phyloP scores from a whole-genome alignment of 1,140 invertebrate genomes.

The Rhopalosiphum padi region DNA sequence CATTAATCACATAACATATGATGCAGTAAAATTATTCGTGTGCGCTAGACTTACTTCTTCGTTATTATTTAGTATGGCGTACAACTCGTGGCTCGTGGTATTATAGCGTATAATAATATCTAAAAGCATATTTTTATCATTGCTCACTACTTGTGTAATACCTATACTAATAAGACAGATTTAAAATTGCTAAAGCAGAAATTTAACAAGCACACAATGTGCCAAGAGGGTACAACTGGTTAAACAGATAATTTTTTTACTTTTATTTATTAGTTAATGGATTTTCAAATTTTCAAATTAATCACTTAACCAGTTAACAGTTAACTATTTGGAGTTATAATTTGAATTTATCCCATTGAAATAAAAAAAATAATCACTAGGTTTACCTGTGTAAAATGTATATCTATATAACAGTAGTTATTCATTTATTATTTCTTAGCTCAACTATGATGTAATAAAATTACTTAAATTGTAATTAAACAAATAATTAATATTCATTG shows the following conservation, averaged over 20 bases:
- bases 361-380: not conserved
- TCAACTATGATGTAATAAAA: not conserved
- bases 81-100: not conserved
- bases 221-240: not conserved
- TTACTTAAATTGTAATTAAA: not conserved
- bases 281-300: no score
- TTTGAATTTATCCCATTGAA: no score
- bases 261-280: not conserved
- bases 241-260: not conserved
- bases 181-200: not conserved
- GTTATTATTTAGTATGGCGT: not conserved
- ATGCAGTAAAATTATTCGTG: not conserved
- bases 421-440: no score
- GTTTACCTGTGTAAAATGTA: not conserved
- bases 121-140: not conserved
- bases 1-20: not conserved
- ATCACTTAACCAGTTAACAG: not conserved
- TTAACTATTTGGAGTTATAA: no score
- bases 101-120: not conserved
- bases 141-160: not conserved
- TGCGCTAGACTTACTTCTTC: no score
- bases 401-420: not conserved
- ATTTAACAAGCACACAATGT: not conserved
- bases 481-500: not conserved
- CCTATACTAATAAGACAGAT: not conserved